Evolutionary conservation across 2,888 invertebrate genomes (phyloP).

Genomic region (Sylvicola cinctus): DNA sequence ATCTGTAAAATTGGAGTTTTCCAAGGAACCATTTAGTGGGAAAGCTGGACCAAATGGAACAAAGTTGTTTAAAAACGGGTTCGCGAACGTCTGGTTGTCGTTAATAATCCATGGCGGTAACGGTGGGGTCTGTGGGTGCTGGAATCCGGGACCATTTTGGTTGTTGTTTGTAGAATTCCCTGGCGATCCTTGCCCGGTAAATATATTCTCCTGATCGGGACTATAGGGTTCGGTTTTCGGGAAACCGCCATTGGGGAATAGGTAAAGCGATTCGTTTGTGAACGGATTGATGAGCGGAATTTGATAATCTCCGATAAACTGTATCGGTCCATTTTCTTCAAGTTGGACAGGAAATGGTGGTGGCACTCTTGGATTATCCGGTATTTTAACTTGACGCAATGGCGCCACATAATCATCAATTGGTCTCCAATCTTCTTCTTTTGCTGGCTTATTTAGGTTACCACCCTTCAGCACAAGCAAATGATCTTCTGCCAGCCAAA

Average conservation of each 20-base stretch:
- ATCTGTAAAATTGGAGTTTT: conserved; percentile 53
- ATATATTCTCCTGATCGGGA: conserved; percentile 28
- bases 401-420: conserved; percentile 73
- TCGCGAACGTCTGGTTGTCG: conserved; percentile 17
- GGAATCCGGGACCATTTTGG: conserved; percentile 25
- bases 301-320: conserved; percentile 61
- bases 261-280: conserved; percentile 48
- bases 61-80: conserved; percentile 12
- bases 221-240: conserved; percentile 14
- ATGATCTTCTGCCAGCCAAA: conserved; percentile 81
- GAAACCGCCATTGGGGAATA: conserved; percentile 30
- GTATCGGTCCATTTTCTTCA: conserved; percentile 64
- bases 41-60: conserved; percentile 1
- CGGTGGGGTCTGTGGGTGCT: conserved; percentile 23
- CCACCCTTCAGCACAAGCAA: conserved; percentile 66
- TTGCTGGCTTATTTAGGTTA: conserved; percentile 28
- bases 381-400: conserved; percentile 64
- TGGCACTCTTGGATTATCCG: conserved; percentile 61
- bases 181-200: conserved; percentile 35
- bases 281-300: conserved; percentile 29
- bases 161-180: conserved; percentile 25
- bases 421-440: conserved; percentile 47
- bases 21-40: conserved; percentile 29
- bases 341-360: conserved; percentile 88
- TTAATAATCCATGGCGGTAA: conserved; percentile 31